Conservation (phyloP, 2,797 vertebrate genomes). For the Kryptopterus vitreolus region DNA sequence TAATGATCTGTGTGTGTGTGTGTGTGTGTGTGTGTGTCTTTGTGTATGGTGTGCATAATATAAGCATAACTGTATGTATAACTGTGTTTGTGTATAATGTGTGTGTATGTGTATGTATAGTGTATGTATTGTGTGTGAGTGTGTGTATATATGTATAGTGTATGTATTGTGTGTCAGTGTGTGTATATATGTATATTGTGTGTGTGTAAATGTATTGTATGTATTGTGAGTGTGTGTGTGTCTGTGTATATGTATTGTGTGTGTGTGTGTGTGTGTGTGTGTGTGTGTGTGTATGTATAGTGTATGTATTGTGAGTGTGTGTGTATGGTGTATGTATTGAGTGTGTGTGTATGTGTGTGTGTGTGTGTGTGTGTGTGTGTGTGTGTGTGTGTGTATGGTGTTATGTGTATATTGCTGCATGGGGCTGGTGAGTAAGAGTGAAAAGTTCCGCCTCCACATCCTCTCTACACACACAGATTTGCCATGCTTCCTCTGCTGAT, state of each 20-base stretch:
- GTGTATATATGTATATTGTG: too few relatives aligned
- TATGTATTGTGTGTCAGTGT: too few relatives aligned
- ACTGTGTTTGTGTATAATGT: too few relatives aligned
- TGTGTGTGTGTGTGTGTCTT: too few relatives aligned
- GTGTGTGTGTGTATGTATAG: conserved; percentile 2
- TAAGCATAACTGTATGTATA: too few relatives aligned
- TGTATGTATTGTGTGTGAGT: too few relatives aligned
- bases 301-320: conserved; percentile 5
- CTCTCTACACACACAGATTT: conserved; percentile 60
- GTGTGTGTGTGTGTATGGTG: conserved; percentile 10
- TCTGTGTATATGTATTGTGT: not conserved
- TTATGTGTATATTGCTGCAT: not conserved
- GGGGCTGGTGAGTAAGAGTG: conserved; percentile 68
- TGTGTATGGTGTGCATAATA: too few relatives aligned
- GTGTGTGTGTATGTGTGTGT: conserved; percentile 46
- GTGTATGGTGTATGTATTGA: not conserved
- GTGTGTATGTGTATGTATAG: too few relatives aligned
- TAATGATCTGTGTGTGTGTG: too few relatives aligned
- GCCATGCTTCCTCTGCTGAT: conserved; percentile 41
- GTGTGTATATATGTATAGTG: too few relatives aligned
- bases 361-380: conserved; percentile 53
- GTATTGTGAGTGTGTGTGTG: not conserved
- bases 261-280: conserved; percentile 8
- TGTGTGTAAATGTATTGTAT: not conserved
- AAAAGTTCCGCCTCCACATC: conserved; percentile 73